These are phyloP conservation scores for Kryptopterus vitreolus DNA, from an alignment of 2,797 vertebrate species.

Conservation along the genomic window DNA sequence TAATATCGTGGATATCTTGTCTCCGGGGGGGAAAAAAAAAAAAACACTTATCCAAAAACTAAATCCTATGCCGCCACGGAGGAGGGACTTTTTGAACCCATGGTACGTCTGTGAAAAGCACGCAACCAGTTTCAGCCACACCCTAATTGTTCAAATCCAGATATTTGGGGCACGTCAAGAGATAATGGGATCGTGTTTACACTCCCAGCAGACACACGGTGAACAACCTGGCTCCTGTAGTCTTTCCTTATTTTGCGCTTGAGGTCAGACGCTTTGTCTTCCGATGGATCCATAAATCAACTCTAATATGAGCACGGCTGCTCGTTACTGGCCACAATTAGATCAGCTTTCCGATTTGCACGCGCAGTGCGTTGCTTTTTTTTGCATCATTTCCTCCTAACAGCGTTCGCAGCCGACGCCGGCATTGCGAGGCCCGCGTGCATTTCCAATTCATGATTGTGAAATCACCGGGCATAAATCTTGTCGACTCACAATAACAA, in stretches of 20 bases:
- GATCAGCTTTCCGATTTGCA: slow-evolving; percentile 28
- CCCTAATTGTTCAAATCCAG: slow-evolving; percentile 2
- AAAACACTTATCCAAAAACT: too few relatives aligned
- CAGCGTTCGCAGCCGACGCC: slow-evolving; percentile 20
- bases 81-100: too few relatives aligned
- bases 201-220: not conserved
- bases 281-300: slow-evolving; percentile 40
- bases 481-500: slow-evolving; percentile 36
- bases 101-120: too few relatives aligned
- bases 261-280: slow-evolving; percentile 38
- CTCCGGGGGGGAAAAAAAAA: too few relatives aligned
- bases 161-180: not conserved
- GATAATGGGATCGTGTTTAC: not conserved
- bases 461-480: slow-evolving; percentile 35
- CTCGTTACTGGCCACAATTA: slow-evolving; percentile 22
- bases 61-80: too few relatives aligned
- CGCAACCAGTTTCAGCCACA: not conserved
- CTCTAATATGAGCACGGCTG: slow-evolving; percentile 20
- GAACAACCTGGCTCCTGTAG: slow-evolving; percentile 14
- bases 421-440: slow-evolving; percentile 30
- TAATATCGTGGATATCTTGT: too few relatives aligned
- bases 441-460: slow-evolving; percentile 40
- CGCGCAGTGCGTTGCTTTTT: slow-evolving; percentile 28
- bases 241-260: slow-evolving; percentile 8
- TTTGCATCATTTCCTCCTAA: slow-evolving; percentile 30